Evolutionary conservation across 2,888 invertebrate species (phyloP).

Genomic region (Apomyelois bistriatella): DNA sequence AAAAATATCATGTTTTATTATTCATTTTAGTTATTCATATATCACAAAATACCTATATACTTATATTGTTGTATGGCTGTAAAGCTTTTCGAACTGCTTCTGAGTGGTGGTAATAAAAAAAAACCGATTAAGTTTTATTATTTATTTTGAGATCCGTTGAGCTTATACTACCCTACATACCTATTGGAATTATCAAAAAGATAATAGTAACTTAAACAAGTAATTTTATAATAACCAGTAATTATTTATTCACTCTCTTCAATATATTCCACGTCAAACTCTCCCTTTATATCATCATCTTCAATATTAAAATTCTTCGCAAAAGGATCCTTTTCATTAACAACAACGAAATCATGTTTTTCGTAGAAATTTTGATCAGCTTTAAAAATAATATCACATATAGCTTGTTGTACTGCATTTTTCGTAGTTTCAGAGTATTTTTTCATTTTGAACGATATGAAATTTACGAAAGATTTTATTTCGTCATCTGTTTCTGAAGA

Average conservation of each 20-base stretch:
- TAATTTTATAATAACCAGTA: too few species aligned
- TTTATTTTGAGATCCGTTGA: too few species aligned
- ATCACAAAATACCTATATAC: too few species aligned
- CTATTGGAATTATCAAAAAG: too few species aligned
- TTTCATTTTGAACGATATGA: constrained; percentile 46
- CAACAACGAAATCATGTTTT: constrained; percentile 26
- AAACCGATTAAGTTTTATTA: too few species aligned
- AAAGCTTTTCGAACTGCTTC: too few species aligned
- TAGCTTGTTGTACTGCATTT: constrained; percentile 43
- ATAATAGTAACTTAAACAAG: too few species aligned
- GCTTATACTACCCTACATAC: too few species aligned
- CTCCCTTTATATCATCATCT: constrained; percentile 10
- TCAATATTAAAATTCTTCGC: neutral
- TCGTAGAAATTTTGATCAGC: constrained; percentile 41
- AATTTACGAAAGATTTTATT: constrained; percentile 39
- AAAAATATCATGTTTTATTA: too few species aligned
- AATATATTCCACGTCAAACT: neutral
- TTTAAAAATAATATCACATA: constrained; percentile 47
- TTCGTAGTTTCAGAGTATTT: constrained; percentile 38
- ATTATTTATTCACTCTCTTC: constrained; percentile 1
- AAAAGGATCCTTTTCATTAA: constrained; percentile 24
- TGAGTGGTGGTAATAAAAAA: too few species aligned
- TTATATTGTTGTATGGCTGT: too few species aligned
- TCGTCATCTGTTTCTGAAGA: constrained; percentile 33
- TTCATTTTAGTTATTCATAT: too few species aligned